A percentile compares a stretch with the other conserved stretches of the same genome.
These are phyloP conservation scores for Porphyrio hochstetteri DNA, from an alignment of 2,113 vertebrate genomes.

Conservation along the genomic window DNA sequence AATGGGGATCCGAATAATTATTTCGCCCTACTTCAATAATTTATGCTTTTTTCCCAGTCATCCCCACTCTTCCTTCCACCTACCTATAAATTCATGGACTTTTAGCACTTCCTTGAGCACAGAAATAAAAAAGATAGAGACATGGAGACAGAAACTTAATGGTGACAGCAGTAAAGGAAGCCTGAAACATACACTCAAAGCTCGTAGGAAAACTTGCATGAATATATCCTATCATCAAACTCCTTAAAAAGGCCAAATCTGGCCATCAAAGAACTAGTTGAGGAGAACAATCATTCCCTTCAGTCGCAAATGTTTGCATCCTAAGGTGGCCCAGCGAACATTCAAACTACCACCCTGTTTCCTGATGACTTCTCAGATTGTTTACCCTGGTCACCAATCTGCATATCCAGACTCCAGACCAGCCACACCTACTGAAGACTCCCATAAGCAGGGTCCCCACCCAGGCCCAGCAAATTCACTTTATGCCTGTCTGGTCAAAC, in stretches of 20 bases:
- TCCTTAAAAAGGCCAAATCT: background rate
- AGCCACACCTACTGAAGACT: background rate
- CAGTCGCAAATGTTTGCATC: background rate
- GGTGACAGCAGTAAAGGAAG: background rate
- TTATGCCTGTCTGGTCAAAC: background rate
- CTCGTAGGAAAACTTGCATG: background rate
- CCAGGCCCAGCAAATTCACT: background rate
- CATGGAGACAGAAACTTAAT: background rate
- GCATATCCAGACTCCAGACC: background rate
- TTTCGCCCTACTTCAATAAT: rapidly evolving
- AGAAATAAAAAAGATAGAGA: background rate
- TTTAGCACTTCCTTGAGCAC: background rate
- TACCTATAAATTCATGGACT: background rate
- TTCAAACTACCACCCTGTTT: background rate
- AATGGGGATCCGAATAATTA: background rate
- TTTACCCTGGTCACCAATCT: background rate
- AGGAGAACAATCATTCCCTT: background rate
- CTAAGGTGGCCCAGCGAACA: rapidly evolving
- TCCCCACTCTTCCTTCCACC: background rate
- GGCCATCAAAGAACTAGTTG: background rate
- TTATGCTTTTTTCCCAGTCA: background rate
- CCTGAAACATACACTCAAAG: background rate
- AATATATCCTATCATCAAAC: background rate
- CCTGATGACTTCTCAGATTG: background rate
- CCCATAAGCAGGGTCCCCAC: background rate